Evolutionary conservation across 2,113 vertebrate species (phyloP), one percentile per base, ranked within the genome.

Genomic region (Phylloscopus whistleri): DNA sequence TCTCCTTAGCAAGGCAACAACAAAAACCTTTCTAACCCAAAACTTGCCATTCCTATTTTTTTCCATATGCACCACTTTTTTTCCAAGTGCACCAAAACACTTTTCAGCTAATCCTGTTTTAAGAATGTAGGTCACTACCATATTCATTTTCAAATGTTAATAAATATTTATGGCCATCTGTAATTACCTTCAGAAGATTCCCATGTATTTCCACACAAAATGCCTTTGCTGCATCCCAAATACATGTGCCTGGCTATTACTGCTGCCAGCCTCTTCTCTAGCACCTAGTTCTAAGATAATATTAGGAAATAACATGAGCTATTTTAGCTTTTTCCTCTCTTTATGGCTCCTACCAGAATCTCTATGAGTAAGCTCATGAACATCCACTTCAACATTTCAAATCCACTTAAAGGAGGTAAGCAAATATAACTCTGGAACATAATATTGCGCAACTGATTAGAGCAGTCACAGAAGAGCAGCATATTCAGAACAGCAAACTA

Each of bases 131-230:
- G 72, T 74, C 63, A 88, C 67, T 91, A 80, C 22, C 33, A 63
- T 59, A 80, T 55, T 66, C 0, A 51, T 87, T 87, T 93, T 84
- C 52, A 89, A 89, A 89, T 43, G 88, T 88, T 69, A 88, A 88
- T 88, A 96, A 86, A 80, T 91, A 87, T 89, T 94, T 96, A 77
- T 80, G 46, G 43, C 12, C 27, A 77, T 83, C 63, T 85, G 51
- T 70, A 91, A 74, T 62, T 89, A 74, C 37, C 26, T 83, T 86
- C 75, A 74, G 63, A 95, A 77, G 55, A 77, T 66, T 91, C 26
- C 23, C 18, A 1, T 39, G 5, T 41, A n/a, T 94, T 94, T 95
- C 55, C 35, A 70, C 20, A 73, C 16, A 70, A 94, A 77, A 83
- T 41, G 43, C 4, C 31, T 93, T 94, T 88, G 13, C 39, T 67